phyloP scores from a whole-genome alignment of 2,797 vertebrate species.

The Lithobates sylvaticus region DNA sequence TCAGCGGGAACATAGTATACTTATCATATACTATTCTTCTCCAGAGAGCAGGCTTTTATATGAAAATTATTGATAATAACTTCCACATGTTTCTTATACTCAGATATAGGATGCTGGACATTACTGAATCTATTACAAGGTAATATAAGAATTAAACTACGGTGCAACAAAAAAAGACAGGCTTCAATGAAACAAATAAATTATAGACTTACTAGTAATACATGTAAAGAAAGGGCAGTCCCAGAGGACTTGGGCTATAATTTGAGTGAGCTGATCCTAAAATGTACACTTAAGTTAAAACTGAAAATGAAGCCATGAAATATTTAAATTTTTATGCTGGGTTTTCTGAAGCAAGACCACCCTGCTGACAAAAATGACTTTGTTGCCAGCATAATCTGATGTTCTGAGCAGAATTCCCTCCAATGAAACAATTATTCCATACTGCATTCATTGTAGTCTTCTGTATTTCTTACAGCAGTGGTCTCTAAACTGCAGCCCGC shows the following conservation, averaged over 20 bases:
- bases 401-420: too few species aligned
- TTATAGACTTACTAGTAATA: not conserved
- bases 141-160: conserved; percentile 34
- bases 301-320: too few species aligned
- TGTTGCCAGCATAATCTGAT: too few species aligned
- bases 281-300: too few species aligned
- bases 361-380: too few species aligned
- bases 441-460: too few species aligned
- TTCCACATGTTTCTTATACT: conserved; percentile 40
- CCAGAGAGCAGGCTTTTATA: conserved; percentile 14
- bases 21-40: conserved; percentile 16
- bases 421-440: too few species aligned
- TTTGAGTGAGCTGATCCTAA: not conserved
- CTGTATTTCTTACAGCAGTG: too few species aligned
- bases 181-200: too few species aligned
- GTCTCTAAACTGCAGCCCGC: too few species aligned
- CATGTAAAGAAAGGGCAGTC: not conserved
- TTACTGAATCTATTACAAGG: conserved; percentile 33
- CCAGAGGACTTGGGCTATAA: not conserved
- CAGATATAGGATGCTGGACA: conserved; percentile 18
- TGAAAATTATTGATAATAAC: conserved; percentile 26
- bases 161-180: conserved; percentile 6
- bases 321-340: too few species aligned
- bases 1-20: conserved; percentile 6
- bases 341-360: too few species aligned